These are phyloP conservation scores for Paratilapia polleni DNA, from an alignment of 2,113 vertebrate genomes.

Conservation along the genomic window DNA sequence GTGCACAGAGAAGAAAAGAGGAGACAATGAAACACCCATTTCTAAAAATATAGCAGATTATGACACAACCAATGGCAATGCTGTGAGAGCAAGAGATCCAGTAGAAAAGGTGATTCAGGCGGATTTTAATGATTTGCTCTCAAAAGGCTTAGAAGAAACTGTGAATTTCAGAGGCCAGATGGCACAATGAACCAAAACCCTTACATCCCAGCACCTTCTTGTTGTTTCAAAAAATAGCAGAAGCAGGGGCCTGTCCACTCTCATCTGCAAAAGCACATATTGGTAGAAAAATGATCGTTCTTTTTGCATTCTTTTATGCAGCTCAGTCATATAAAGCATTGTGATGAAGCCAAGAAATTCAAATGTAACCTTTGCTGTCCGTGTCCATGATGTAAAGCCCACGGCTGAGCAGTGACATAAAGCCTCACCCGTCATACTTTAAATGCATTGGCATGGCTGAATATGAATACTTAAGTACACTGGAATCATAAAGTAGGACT, in stretches of 20 bases:
- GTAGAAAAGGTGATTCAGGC: not conserved
- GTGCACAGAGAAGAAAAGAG: not conserved
- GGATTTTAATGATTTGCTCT: conserved; percentile 20
- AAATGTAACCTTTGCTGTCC: conserved; percentile 47
- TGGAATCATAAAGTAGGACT: conserved; percentile 21
- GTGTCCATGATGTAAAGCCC: not conserved
- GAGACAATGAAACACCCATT: conserved; percentile 18
- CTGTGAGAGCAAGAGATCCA: not conserved
- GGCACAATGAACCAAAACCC: not conserved
- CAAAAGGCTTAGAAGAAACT: not conserved
- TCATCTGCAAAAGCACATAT: not conserved
- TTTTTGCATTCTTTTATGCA: not conserved
- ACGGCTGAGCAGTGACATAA: not conserved
- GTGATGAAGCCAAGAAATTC: conserved; percentile 19
- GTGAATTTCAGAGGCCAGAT: not conserved
- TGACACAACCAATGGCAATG: not conserved
- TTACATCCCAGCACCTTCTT: not conserved
- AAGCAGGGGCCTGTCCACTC: not conserved
- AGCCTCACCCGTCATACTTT: not conserved
- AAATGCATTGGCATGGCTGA: not conserved
- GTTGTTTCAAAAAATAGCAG: not conserved
- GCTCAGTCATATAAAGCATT: not conserved
- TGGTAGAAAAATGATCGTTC: not conserved
- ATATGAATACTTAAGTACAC: conserved; percentile 8
- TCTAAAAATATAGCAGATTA: conserved; percentile 32